phyloP scores from a whole-genome alignment of 2,113 vertebrate genomes.

The Chamaea fasciata region DNA sequence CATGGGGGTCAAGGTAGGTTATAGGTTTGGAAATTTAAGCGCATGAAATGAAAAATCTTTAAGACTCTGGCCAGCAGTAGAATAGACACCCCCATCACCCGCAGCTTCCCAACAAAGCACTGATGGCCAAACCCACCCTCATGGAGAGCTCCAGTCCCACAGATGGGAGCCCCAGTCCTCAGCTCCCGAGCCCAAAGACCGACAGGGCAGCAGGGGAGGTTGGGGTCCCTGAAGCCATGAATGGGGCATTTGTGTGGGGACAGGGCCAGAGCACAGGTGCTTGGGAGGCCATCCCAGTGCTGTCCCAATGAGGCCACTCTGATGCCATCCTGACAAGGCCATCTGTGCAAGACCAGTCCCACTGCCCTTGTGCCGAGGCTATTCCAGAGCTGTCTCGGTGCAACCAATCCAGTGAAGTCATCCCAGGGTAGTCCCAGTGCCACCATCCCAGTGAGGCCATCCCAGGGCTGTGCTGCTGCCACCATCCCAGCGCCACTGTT shows the following conservation, averaged over 20 bases:
- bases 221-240: neutral
- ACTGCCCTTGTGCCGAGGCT: neutral
- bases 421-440: neutral
- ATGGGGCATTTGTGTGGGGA: neutral
- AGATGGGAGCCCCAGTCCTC: accelerated
- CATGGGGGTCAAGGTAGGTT: neutral
- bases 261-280: neutral
- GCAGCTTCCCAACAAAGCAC: neutral
- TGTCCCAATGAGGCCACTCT: neutral
- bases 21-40: neutral
- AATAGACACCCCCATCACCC: neutral
- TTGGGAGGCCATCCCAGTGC: neutral
- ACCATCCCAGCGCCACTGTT: neutral
- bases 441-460: neutral
- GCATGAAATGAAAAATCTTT: neutral
- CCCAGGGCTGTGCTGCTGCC: neutral
- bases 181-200: accelerated
- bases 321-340: neutral
- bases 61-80: neutral
- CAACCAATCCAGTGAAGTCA: neutral
- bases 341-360: neutral
- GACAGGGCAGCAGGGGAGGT: accelerated
- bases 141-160: neutral
- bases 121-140: neutral
- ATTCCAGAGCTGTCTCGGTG: neutral